Evolutionary conservation across 2,888 invertebrate genomes (phyloP), one percentile per base, ranked within the genome.

Genomic region (Phengaris arion): DNA sequence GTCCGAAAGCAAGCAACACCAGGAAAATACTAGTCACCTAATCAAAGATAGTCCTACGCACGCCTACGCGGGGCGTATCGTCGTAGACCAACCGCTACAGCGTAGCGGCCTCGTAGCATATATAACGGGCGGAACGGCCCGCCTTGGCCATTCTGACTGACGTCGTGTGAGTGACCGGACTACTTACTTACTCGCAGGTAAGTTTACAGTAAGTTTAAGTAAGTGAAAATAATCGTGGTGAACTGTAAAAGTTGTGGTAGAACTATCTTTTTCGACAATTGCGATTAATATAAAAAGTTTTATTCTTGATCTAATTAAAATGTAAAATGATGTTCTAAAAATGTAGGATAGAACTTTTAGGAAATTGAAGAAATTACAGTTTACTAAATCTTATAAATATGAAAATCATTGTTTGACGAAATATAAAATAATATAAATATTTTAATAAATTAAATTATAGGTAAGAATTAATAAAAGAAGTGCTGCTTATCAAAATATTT

Each of bases 51-150:
- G 76, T 85, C 89, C 91, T 89, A 90, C 91, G 90, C 89, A 89
- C 92, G 92, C 92, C 93, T 89, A 92, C 92, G 89, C 81, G 76
- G 89, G 89, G 91, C 87, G 84, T 84, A 81, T 80, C 79, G 46
- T 69, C 81, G 85, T 87, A 87, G 86, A 85, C 88, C 90, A 88
- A 85, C 87, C 88, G 85, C 85, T 86, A 85, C 84, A 84, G 82
- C 82, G 80, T 77, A 78, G 75, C 35, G 64, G 22, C 15, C 9
- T 64, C 64, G 64, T 64, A 64, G 64, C 64, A 78, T 90, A 91
- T 91, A 91, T 85, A 91, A 88, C 82, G 83, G 80, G 79, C 78
- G 77, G 80, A 79, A 77, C 80, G 79, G 81, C 79, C 81, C 79
- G 81, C 80, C 79, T 80, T 81, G 80, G 81, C 86, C 92, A 92